Base-by-base conservation (phyloP, 2,888 invertebrate genomes). In the Lepidocyrtoides sp. region DNA sequence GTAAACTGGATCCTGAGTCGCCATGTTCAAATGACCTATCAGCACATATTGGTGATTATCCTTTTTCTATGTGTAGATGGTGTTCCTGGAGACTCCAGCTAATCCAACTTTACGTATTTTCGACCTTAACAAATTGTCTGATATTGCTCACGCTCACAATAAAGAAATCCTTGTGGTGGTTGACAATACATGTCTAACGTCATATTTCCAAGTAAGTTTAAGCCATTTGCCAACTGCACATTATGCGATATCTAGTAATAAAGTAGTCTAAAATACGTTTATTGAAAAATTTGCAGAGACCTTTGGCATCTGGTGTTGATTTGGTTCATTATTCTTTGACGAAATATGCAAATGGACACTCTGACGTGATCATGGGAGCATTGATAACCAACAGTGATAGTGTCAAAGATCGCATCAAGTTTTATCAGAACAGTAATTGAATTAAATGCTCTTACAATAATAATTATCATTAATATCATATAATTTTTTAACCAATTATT, bases 261-360 rank as follows among this genome's bases (percentile, higher is more conserved):
- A 7, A 63, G 8, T 23, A 8, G 29, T 3, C 54, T 54, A 54
- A 14, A n/a, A 54, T 14, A 14, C 14, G 14, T 54, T 8, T 14
- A 32, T n/a, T 66, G 75, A 14, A 26, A 57, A 20, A 94, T 92
- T 54, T 75, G 48, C 87, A 99, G 97, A 96, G 97, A 90, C 99
- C 99, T 0, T 95, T 99, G 83, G 97, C 97, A 29, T 96, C 98
- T 41, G 99, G 99, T 0, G 99, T 98, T 0, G 99, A 99, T 95
- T 96, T 99, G 82, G 97, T 97, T 1, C 96, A 98, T 94, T 99
- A 99, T 95, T 99, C 99, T 0, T 95, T 99, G 85, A 99, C 99
- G 0, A 99, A 99, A 95, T 99, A 99, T 95, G 98, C 99, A 97
- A 99, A 99, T 95, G 99, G 99, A 0, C 99, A 99, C 95, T 97